Conservation (phyloP, 1,140 invertebrate species). For the Pogonomyrmex barbatus region DNA sequence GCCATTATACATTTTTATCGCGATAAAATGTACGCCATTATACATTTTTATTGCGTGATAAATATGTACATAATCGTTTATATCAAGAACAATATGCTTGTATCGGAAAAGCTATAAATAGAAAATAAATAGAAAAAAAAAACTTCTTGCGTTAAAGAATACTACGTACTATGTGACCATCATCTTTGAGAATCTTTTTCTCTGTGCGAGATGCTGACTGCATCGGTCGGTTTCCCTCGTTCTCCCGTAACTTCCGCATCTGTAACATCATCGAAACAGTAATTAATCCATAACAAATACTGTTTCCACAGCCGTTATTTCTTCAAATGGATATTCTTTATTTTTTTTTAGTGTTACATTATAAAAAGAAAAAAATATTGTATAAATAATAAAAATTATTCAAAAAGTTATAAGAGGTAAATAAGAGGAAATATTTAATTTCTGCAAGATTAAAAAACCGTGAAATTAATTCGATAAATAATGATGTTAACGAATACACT, state of each 20-base stretch:
- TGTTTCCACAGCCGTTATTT: not conserved
- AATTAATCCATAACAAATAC: constrained; percentile 4
- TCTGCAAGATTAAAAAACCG: not conserved
- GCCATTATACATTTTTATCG: constrained; percentile 1
- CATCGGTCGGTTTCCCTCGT: constrained; percentile 80
- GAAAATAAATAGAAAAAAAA: not conserved
- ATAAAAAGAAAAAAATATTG: not conserved
- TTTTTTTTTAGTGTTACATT: not conserved
- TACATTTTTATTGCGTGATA: not conserved
- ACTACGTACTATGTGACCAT: constrained; percentile 77
- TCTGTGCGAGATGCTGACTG: constrained; percentile 79
- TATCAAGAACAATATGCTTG: not conserved
- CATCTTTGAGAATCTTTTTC: constrained; percentile 77
- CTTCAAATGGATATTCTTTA: not conserved
- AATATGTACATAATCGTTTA: not conserved
- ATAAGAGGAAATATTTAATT: constrained; percentile 12
- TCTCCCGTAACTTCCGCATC: constrained; percentile 83
- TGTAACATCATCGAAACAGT: constrained; percentile 74
- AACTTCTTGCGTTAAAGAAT: not conserved
- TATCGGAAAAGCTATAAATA: not conserved
- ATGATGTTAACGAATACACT: not conserved
- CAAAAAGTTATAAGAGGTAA: not conserved
- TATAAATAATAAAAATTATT: no score
- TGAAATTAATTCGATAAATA: not conserved
- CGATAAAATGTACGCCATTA: not conserved